Percentiles rank a stretch among this genome's conserved stretches.
Evolutionary conservation across 2,888 invertebrate species (phyloP).

Genomic region (Diarsia brunnea): DNA sequence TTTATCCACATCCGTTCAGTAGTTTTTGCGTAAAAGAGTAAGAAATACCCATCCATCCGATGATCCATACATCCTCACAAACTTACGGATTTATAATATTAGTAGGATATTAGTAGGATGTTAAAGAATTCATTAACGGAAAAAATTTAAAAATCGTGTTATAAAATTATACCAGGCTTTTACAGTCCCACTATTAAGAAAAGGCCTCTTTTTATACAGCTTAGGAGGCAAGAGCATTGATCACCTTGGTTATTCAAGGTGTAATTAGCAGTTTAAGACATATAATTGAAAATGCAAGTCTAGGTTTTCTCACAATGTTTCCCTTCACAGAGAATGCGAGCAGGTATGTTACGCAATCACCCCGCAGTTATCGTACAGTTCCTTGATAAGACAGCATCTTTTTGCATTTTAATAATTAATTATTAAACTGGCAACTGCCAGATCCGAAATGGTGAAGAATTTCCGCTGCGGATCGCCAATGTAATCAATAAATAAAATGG

Average conservation of each 20-base stretch:
- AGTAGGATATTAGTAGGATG: too few relatives aligned
- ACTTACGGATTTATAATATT: too few relatives aligned
- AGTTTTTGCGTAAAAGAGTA: too few relatives aligned
- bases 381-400: not conserved
- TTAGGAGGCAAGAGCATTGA: too few relatives aligned
- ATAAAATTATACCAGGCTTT: not conserved
- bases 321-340: not conserved
- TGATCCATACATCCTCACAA: too few relatives aligned
- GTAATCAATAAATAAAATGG: conserved; percentile 42
- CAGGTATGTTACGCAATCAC: not conserved
- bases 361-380: too few relatives aligned
- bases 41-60: too few relatives aligned
- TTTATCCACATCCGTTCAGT: too few relatives aligned
- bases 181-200: not conserved
- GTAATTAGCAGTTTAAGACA: too few relatives aligned
- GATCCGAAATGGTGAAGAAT: not conserved
- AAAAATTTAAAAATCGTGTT: not conserved
- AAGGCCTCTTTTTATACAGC: not conserved
- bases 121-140: not conserved
- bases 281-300: too few relatives aligned
- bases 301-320: not conserved
- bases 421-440: not conserved
- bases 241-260: too few relatives aligned
- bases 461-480: not conserved
- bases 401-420: not conserved